Evolutionary conservation across 2,797 vertebrate genomes (phyloP).

Genomic region (Gallinago stenura): DNA sequence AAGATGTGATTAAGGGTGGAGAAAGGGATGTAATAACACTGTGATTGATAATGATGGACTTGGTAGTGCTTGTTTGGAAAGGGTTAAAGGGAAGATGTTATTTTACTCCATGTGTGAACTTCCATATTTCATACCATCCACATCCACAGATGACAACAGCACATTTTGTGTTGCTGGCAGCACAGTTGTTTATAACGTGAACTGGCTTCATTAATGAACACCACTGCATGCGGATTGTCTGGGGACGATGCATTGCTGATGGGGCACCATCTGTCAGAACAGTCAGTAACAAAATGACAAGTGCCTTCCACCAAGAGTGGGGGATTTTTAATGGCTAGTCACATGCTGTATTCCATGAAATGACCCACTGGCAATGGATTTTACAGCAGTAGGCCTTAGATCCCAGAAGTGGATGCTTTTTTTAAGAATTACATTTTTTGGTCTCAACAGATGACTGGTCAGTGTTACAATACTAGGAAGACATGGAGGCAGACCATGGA

Average conservation of each 20-base stretch:
- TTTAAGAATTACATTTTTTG: not conserved
- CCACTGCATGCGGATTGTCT: conserved; percentile 30
- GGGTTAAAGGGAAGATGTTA: conserved; percentile 40
- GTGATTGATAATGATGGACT: not conserved
- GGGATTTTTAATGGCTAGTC: conserved; percentile 7
- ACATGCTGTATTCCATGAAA: not conserved
- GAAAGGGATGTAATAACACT: not conserved
- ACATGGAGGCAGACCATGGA: not conserved
- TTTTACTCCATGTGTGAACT: conserved; percentile 18
- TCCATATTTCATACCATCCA: conserved; percentile 51
- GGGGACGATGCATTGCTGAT: conserved; percentile 14
- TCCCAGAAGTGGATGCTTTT: not conserved
- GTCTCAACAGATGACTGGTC: not conserved
- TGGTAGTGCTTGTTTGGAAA: conserved; percentile 16
- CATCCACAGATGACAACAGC: conserved; percentile 15
- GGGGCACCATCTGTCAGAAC: conserved; percentile 52
- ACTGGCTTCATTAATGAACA: conserved; percentile 46
- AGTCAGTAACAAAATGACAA: conserved; percentile 3
- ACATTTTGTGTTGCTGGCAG: conserved; percentile 42
- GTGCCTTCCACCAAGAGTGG: not conserved
- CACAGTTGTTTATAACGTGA: conserved; percentile 6
- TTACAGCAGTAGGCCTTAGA: not conserved
- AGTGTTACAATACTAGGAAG: not conserved
- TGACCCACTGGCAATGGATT: not conserved
- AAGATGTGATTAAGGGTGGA: conserved; percentile 17